A percentile compares a stretch with the other conserved stretches of the same genome.
These are phyloP conservation scores for Apoda limacodes DNA, from an alignment of 2,888 invertebrate genomes.

Conservation along the genomic window DNA sequence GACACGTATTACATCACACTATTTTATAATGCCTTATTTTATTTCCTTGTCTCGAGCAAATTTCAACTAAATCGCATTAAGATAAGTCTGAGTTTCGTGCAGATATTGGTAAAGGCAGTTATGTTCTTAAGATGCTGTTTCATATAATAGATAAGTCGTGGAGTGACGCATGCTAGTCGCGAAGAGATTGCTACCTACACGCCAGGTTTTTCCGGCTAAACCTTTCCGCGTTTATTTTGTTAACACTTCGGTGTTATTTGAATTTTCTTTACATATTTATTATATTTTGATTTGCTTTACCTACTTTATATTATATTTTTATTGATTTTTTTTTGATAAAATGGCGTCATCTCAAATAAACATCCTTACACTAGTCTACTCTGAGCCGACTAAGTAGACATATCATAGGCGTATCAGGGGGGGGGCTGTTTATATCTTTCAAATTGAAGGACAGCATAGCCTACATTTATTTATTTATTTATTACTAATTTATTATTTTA, in stretches of 20 bases:
- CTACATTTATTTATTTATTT: too few species aligned
- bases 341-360: too few species aligned
- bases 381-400: too few species aligned
- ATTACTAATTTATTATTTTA: too few species aligned
- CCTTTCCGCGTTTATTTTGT: constrained; percentile 51
- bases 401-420: too few species aligned
- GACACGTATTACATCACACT: constrained; percentile 61
- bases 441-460: too few species aligned
- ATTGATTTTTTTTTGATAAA: constrained; percentile 8
- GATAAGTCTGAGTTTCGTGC: constrained; percentile 22
- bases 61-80: constrained; percentile 2
- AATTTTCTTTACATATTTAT: too few species aligned
- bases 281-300: constrained; percentile 24
- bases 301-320: constrained; percentile 11
- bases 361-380: too few species aligned
- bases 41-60: constrained; percentile 14
- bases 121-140: too few species aligned
- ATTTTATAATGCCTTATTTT: constrained; percentile 50
- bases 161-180: constrained; percentile 37
- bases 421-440: too few species aligned
- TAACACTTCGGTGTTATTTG: constrained; percentile 21
- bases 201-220: constrained; percentile 58
- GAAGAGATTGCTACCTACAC: constrained; percentile 45
- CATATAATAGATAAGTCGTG: constrained; percentile 22
- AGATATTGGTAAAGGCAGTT: too few species aligned